Base-by-base conservation (phyloP, 2,113 vertebrate species). In the Pseudorhombus dupliciocellatus region DNA sequence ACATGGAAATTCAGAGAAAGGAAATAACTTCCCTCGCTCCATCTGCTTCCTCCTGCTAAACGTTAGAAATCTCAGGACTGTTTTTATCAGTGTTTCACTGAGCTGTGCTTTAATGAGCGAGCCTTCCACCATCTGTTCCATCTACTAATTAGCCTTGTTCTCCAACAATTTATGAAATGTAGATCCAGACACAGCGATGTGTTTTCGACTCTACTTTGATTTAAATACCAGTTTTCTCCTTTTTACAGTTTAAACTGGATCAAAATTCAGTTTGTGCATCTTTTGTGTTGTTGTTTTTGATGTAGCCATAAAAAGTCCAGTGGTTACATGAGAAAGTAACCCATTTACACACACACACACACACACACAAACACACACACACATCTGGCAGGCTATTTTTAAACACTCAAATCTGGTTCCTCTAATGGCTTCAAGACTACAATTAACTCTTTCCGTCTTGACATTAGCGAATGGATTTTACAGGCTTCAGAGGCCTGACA, bases 301-400 rank as follows among this genome's bases (percentile, higher is more conserved):
- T 73, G 75, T 72, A 31, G 40, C 51, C 58, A 7, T 61, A n/a
- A 55, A 73, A 65, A 58, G 26, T 48, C 70, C 63, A 57, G 66
- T 28, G 62, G 73, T 34, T 73, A 34, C n/a, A 62, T 44, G 44
- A 70, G 37, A 31, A 70, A 58, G 30, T 46, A 63, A 51, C 57
- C 53, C 72, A 40, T 66, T 73, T 55, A 21, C 53, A 26, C 54
- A 54, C 60, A 53, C 56, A 56, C 73, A 51, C 72, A 73, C 72
- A 65, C 73, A 40, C 63, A 77, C 58, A 60, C 34, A 14, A 34
- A 9, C 58, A 70, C 58, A 66, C 73, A 71, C 51, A 28, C 72
- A 89, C 88, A 91, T 90, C 86, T 88, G 88, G 89, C 46, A 64
- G 37, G 79, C 77, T 90, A 86, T 87, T 83, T 90, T 88, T 85